Evolutionary conservation across 2,888 invertebrate species (phyloP), one percentile per base, ranked within the genome.

Genomic region (Frankliniella intonsa): DNA sequence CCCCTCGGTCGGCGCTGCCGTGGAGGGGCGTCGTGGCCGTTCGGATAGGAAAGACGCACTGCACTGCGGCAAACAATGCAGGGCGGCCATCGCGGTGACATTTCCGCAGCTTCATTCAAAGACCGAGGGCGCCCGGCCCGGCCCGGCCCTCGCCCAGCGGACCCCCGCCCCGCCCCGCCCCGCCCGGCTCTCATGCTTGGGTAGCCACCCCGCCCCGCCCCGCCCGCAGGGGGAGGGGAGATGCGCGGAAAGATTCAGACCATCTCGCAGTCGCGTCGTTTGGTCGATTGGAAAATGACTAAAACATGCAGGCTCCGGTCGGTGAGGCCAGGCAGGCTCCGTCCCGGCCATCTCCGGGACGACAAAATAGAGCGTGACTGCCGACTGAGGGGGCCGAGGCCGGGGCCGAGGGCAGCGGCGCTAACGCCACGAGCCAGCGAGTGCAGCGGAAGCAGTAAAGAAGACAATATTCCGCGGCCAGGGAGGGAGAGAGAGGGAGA

Each of bases 91-190:
- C 38, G 38, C 38, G 10, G 69, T 76, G 69, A 76, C 69, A 76
- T 76, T 76, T 76, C n/a, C 62, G 62, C 62, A 62, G 62, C 62
- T 62, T 62, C 62, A 62, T 62, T 62, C 62, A n/a, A n/a, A 62
- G 62, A n/a, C 62, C 62, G 38, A 38, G 38, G 38, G 38, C 3
- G 25, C 69, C 12, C 69, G 11, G 2, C 25, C 2, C 25, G 22
- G 22, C 69, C 1, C 9, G 19, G 65, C 69, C 22, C 69, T 9
- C 11, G 22, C 69, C n/a, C 69, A 22, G 8, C 55, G 3, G 19
- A 10, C 55, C 55, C 55, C 19, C 55, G 55, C 14, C 55, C 55
- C 12, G 55, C 14, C 55, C 14, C 7, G 55, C 14, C 55, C 14
- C 7, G 55, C 55, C 14, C 7, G 55, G 55, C 55, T 19, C 55